Percentiles rank a stretch among this genome's conserved stretches.
Evolutionary conservation across 1,140 invertebrate genomes (phyloP).

Genomic region (Bombyx mori): DNA sequence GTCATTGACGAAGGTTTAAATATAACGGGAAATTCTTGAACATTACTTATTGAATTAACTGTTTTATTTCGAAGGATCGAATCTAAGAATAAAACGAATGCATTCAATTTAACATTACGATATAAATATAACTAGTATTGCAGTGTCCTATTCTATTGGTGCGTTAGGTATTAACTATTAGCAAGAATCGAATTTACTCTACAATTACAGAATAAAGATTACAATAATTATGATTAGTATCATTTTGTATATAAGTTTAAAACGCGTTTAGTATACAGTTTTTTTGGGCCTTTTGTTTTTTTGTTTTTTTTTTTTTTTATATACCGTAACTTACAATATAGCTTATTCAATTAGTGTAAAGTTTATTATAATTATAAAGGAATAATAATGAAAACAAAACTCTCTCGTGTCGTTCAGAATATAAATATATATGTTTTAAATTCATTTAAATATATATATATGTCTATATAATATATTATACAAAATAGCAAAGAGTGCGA

Average conservation of each 20-base stretch:
- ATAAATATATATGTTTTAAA: too few species aligned
- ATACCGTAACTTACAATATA: slow-evolving; percentile 25
- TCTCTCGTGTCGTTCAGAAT: slow-evolving; percentile 30
- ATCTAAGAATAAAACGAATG: background rate
- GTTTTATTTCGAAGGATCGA: too few species aligned
- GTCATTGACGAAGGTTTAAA: too few species aligned
- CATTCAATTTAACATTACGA: slow-evolving; percentile 1
- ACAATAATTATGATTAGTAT: too few species aligned
- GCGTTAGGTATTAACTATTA: slow-evolving; percentile 28
- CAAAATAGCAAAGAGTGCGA: slow-evolving; percentile 66
- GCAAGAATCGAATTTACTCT: slow-evolving; percentile 5
- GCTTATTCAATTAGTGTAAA: slow-evolving; percentile 2
- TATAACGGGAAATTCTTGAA: too few species aligned
- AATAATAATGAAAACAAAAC: slow-evolving; percentile 24
- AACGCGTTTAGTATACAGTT: slow-evolving; percentile 62
- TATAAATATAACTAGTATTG: slow-evolving; percentile 22
- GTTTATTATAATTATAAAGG: background rate
- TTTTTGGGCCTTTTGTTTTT: slow-evolving; percentile 60
- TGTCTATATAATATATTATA: slow-evolving; percentile 26
- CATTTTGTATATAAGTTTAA: slow-evolving; percentile 37
- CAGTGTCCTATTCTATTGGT: slow-evolving; percentile 41
- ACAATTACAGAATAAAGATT: too few species aligned
- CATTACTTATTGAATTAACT: too few species aligned
- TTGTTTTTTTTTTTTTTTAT: slow-evolving; percentile 39
- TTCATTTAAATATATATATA: too few species aligned